Conservation (phyloP, 2,113 vertebrate species). For the Sinocyclocheilus anophthalmus region DNA sequence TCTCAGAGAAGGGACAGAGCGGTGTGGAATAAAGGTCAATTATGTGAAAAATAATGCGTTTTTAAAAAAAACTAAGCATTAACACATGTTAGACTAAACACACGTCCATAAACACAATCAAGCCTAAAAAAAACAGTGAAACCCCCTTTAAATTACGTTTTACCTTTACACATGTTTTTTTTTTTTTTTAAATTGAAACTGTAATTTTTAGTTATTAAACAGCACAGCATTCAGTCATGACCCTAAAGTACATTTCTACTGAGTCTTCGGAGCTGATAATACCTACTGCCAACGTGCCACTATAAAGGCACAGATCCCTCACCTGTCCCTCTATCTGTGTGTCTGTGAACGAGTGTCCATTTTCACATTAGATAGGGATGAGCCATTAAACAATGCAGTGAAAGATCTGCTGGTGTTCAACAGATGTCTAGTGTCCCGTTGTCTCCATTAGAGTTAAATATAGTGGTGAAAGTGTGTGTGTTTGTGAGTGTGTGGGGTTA, state of each 20-base stretch:
- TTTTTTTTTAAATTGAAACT: no score
- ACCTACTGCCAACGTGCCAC: neutral
- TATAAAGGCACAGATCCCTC: neutral
- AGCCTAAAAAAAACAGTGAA: no score
- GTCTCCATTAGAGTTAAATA: neutral
- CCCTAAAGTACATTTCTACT: neutral
- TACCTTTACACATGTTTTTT: no score
- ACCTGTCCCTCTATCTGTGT: neutral
- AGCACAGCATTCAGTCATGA: neutral
- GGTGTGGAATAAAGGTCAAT: no score
- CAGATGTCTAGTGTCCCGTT: constrained; percentile 13
- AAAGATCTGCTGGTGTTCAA: neutral
- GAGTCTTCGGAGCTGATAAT: neutral
- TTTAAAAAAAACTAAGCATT: no score
- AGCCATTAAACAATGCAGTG: neutral
- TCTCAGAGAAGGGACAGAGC: no score
- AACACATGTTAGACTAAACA: no score
- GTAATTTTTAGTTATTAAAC: neutral
- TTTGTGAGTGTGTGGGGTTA: neutral
- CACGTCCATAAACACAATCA: no score
- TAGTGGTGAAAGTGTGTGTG: constrained; percentile 32
- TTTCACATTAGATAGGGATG: neutral
- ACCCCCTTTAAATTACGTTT: no score
- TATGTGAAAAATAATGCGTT: no score
- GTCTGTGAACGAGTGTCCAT: neutral